A percentile compares a stretch with the other conserved stretches of the same genome.
phyloP scores from a whole-genome alignment of 2,797 vertebrate genomes.

The Pipistrellus pygmaeus region DNA sequence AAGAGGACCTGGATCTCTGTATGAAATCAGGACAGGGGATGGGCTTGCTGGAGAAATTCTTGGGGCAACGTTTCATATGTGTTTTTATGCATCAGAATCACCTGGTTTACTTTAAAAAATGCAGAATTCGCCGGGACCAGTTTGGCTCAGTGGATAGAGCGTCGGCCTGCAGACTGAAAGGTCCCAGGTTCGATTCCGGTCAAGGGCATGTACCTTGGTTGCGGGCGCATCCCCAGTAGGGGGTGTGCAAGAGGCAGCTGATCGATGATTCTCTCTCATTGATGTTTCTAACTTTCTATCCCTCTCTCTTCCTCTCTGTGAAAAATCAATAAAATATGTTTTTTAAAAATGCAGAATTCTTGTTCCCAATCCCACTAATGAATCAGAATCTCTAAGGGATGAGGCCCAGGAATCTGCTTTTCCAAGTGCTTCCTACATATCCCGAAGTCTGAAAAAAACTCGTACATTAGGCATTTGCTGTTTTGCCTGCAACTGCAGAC shows the following conservation, averaged over 20 bases:
- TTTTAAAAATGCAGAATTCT: not conserved
- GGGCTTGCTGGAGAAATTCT: not conserved
- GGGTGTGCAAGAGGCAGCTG: no score
- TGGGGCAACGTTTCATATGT: not conserved
- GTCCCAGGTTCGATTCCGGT: no score
- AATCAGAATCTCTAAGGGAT: not conserved
- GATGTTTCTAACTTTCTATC: no score
- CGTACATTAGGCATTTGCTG: not conserved
- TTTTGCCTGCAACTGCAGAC: not conserved
- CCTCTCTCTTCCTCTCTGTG: no score
- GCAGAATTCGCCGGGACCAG: not conserved
- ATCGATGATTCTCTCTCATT: no score
- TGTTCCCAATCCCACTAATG: not conserved
- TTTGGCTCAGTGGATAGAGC: no score
- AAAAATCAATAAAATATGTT: no score
- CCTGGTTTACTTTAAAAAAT: not conserved
- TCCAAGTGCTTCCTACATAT: not conserved
- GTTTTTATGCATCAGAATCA: not conserved
- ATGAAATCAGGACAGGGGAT: not conserved
- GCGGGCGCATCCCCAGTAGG: no score
- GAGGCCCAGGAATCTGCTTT: not conserved
- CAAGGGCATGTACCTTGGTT: no score
- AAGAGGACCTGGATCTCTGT: not conserved
- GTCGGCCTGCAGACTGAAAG: no score
- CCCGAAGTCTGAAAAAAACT: not conserved